phyloP scores from a whole-genome alignment of 2,113 vertebrate species.

The Scomber japonicus region DNA sequence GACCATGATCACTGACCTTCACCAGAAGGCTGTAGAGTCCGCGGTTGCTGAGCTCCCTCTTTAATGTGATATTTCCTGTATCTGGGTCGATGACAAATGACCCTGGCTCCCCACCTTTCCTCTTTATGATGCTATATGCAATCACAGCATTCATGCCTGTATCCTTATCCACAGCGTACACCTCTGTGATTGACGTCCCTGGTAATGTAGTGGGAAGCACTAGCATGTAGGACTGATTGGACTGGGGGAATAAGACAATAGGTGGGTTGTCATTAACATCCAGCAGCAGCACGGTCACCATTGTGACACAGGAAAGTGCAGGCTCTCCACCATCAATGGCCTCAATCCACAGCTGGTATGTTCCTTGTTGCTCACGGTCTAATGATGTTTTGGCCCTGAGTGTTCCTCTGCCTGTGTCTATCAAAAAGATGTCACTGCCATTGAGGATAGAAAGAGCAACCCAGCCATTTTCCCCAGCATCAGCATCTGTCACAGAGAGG shows the following conservation, averaged over 20 bases:
- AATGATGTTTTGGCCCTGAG: slow-evolving; percentile 93
- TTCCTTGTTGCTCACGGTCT: slow-evolving; percentile 97
- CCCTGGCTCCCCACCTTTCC: slow-evolving; percentile 93
- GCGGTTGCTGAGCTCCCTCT: slow-evolving; percentile 91
- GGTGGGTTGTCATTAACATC: slow-evolving; percentile 99
- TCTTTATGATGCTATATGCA: slow-evolving; percentile 96
- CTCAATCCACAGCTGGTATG: slow-evolving; percentile 94
- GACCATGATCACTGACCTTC: slow-evolving; percentile 97
- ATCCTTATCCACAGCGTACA: slow-evolving; percentile 97
- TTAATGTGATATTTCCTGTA: slow-evolving; percentile 98
- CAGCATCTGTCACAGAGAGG: slow-evolving; percentile 95
- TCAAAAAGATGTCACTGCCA: slow-evolving; percentile 96
- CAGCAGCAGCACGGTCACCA: slow-evolving; percentile 95
- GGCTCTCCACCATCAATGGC: slow-evolving; percentile 94
- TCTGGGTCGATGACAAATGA: slow-evolving; percentile 95
- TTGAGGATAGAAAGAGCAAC: slow-evolving; percentile 96
- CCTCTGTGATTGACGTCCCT: slow-evolving; percentile 96
- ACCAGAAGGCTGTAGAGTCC: slow-evolving; percentile 96
- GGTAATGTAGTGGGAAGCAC: slow-evolving; percentile 95
- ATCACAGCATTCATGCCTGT: slow-evolving; percentile 99
- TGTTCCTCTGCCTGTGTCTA: slow-evolving; percentile 94
- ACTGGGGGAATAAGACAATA: slow-evolving; percentile 96
- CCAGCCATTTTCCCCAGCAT: slow-evolving; percentile 94
- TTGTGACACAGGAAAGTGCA: slow-evolving; percentile 93
- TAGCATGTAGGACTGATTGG: slow-evolving; percentile 96